Percentiles rank a stretch among this genome's conserved stretches.
These are phyloP conservation scores for Phoxinus phoxinus DNA, from an alignment of 2,113 vertebrate genomes.

Conservation along the genomic window DNA sequence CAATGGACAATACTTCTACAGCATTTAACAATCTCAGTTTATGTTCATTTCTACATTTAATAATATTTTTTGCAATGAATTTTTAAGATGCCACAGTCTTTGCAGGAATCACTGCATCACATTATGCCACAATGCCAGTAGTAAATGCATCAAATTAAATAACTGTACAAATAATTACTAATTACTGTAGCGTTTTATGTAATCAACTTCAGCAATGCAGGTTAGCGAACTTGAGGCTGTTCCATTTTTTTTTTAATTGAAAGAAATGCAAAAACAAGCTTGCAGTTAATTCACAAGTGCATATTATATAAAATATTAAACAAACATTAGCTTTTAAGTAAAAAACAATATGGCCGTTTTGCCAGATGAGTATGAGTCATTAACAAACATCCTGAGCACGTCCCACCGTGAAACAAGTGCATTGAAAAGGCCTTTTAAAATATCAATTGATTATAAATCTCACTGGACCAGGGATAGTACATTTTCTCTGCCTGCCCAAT, in stretches of 20 bases:
- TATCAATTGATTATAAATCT: constrained; percentile 76
- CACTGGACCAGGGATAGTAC: constrained; percentile 72
- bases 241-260: neutral
- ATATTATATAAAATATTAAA: neutral
- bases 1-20: too few relatives aligned
- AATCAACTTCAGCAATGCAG: neutral
- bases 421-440: constrained; percentile 72
- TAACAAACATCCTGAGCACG: constrained; percentile 74
- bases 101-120: too few relatives aligned
- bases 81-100: too few relatives aligned
- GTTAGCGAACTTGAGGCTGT: neutral
- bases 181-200: neutral
- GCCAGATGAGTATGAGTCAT: constrained; percentile 49
- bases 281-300: neutral
- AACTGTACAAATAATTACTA: neutral
- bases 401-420: constrained; percentile 76
- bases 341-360: constrained; percentile 13
- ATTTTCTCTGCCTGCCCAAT: constrained; percentile 76
- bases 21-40: too few relatives aligned
- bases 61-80: too few relatives aligned
- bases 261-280: neutral
- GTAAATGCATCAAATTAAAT: neutral
- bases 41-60: too few relatives aligned
- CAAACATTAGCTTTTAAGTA: neutral
- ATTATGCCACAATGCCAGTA: neutral